Evolutionary conservation across 2,113 vertebrate genomes (phyloP).

Genomic region (Vulpes lagopus): DNA sequence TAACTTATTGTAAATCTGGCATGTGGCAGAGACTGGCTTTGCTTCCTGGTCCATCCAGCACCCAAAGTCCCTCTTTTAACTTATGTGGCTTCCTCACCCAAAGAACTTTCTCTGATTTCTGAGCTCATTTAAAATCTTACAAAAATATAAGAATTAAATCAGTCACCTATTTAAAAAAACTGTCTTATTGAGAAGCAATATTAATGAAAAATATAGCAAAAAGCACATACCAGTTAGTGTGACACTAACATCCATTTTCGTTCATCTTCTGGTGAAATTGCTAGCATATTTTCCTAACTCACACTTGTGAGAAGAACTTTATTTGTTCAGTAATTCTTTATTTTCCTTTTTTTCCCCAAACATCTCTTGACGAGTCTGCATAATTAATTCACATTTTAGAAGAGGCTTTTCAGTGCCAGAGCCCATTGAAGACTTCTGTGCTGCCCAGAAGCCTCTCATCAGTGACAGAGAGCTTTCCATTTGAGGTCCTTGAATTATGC

Average conservation of each 20-base stretch:
- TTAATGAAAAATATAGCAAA: conserved; percentile 51
- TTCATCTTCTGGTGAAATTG: background rate
- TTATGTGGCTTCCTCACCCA: background rate
- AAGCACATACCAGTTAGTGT: background rate
- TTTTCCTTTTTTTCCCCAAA: background rate
- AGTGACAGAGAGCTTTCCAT: background rate
- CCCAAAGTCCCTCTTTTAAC: background rate
- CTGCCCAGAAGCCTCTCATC: background rate
- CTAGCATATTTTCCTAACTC: background rate
- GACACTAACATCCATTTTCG: background rate
- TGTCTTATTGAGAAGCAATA: background rate
- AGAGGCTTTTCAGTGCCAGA: conserved; percentile 40
- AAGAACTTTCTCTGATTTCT: conserved; percentile 33
- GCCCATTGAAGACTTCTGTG: background rate
- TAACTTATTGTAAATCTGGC: background rate
- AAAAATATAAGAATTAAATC: background rate
- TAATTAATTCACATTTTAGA: conserved; percentile 64
- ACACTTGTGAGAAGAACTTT: conserved; percentile 8
- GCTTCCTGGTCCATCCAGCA: background rate
- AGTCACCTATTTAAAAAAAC: conserved; percentile 35
- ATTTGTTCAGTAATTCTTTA: conserved; percentile 37
- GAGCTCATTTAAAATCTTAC: conserved; percentile 5
- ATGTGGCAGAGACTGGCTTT: background rate
- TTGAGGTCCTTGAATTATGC: background rate
- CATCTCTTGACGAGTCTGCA: conserved; percentile 8